A percentile compares a stretch with the other conserved stretches of the same genome.
Conservation (phyloP, 2,113 vertebrate species). For the Lathamus discolor region DNA sequence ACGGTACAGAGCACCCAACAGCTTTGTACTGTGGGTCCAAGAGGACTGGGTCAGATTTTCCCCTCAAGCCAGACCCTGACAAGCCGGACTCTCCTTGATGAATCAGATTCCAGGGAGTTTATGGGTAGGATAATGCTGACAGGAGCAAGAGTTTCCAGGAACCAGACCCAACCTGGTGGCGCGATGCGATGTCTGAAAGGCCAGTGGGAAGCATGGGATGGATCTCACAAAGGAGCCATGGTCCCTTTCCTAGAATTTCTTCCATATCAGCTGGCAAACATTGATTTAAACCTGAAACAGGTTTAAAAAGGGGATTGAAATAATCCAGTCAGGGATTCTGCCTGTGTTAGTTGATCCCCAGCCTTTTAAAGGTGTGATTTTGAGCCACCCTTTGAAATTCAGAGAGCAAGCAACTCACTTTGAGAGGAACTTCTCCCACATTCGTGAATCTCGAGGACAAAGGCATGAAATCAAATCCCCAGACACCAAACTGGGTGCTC, state of each 20-base stretch:
- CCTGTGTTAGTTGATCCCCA: neutral
- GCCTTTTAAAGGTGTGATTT: neutral
- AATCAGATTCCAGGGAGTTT: neutral
- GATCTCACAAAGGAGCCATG: neutral
- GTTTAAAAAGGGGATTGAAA: neutral
- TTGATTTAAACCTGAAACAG: neutral
- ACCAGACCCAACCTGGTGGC: neutral
- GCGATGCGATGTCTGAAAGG: neutral
- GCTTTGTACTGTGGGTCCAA: neutral
- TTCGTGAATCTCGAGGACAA: neutral
- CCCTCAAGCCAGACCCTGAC: neutral
- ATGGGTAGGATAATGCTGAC: neutral
- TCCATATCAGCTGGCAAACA: neutral
- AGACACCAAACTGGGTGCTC: neutral
- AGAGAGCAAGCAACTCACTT: neutral
- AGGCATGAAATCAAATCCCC: neutral
- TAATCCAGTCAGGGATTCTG: neutral
- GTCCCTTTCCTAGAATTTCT: neutral
- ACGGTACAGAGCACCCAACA: neutral
- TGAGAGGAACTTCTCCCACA: neutral
- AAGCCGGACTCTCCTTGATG: neutral
- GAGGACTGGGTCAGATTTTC: neutral
- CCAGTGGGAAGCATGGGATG: neutral
- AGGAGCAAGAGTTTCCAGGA: neutral
- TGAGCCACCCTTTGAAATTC: neutral